Evolutionary conservation across 2,888 invertebrate genomes (phyloP), one percentile per base, ranked within the genome.

Genomic region (Zaprionus lineosus): DNA sequence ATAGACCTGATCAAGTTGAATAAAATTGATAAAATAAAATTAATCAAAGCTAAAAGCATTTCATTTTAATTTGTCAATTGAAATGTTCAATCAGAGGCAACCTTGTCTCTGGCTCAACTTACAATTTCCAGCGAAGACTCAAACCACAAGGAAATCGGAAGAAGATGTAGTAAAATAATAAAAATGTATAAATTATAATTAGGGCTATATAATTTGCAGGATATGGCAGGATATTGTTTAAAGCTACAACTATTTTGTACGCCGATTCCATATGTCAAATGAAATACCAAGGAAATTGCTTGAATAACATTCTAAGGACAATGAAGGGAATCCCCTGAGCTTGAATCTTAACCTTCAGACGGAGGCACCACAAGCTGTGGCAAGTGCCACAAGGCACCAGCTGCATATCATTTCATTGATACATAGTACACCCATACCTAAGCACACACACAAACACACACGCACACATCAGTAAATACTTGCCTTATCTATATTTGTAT

Each of bases 391-490:
- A 19, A 9, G 57, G 40, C 71, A 65, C 40, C 71, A 70, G 71
- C 71, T 58, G 71, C 71, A 67, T 64, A 70, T 46, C 50, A 56
- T 56, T 11, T 69, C 64, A 63, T 21, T 21, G 29, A 48, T 64
- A 64, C 47, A 29, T 44, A 44, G 16, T 36, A 48, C 15, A n/a
- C 31, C 19, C 24, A 26, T 16, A 43, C 5, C 16, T 16, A 31
- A 3, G 29, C 1, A 31, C 36, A n/a, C 9, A 36, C 11, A 16
- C 12, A 9, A 12, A 7, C 15, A 26, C 26, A 8, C 34, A 39
- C 11, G 36, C 11, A n/a, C 12, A 14, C 7, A 24, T 28, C 44
- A n/a, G 29, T 26, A 41, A 19, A 41, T 34, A 52, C 40, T 36
- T 33, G n/a, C n/a, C 65, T 48, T 53, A 65, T 58, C 59, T 50